Evolutionary conservation across 2,888 invertebrate species (phyloP), one percentile per base, ranked within the genome.

Genomic region (Arenicola marina): DNA sequence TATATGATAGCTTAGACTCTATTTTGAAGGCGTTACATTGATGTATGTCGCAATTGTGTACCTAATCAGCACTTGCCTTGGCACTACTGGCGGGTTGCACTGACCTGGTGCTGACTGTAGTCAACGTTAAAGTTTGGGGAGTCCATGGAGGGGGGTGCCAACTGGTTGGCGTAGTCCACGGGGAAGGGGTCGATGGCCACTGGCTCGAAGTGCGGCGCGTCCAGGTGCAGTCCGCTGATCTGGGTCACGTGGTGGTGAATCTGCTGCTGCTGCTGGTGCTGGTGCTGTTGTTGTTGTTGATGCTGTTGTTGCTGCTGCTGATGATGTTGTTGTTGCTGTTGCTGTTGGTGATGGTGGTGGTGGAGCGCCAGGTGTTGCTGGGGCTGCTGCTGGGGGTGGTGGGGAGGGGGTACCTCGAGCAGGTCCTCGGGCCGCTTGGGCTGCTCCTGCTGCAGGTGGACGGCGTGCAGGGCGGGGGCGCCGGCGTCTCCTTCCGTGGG

Each of bases 51-150:
- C n/a, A n/a, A n/a, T n/a, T n/a, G n/a, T n/a, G n/a, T n/a, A n/a
- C n/a, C n/a, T n/a, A n/a, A n/a, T 18, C 29, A 29, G 11, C n/a
- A n/a, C 28, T 15, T 29, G 53, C 11, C 4, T 11, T 11, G 11
- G 53, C 26, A 11, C 28, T 18, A 48, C 21, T 18, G 48, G 48
- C 48, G 15, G 29, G 55, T n/a, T 24, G 26, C 33, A 31, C 4
- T n/a, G 33, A 11, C 15, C 34, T 33, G 53, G 21, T 83, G 83
- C 53, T 70, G 72, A 48, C 73, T 75, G 66, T 83, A 83, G 56
- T 84, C 83, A 70, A 82, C 68, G 57, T 76, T 77, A 56, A 78
- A 79, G 67, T 80, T 83, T 18, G 84, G 83, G 61, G 82, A 82
- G 68, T 84, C 84, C 74, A 83, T 83, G 2, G 81, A 81, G 2